Base-by-base conservation (phyloP, 1,140 invertebrate genomes). In the Drosophila oshimai region DNA sequence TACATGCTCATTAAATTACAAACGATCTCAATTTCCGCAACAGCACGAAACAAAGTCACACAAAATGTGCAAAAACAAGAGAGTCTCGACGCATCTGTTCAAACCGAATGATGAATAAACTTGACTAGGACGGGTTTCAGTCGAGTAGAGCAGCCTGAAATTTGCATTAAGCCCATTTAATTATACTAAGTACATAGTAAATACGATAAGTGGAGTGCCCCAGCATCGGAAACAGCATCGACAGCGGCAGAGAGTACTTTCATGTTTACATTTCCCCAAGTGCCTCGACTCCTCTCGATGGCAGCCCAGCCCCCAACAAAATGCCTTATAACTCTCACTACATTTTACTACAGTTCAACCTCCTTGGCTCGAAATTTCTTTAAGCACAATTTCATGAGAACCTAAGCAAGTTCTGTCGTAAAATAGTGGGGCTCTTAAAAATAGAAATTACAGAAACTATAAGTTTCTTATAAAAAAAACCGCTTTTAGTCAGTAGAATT, bases 151-250 rank as follows among this genome's bases (percentile, higher is more conserved):
- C 26, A 29, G 34, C 17, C 20, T 60, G 22, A 46, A 55, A 86
- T 86, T 80, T 86, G 81, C 81, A 87, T 87, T 87, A 80, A 75
- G 74, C 58, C 81, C 73, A 87, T 86, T 86, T 87, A 86, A 86
- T 86, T 86, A 86, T 87, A 86, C 81, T 86, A 87, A 86, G 81
- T 87, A 86, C 81, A 88, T 67, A 81, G 81, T 87, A 86, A 86
- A 86, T 87, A 87, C 73, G 51, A 75, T 65, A 64, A 65, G 62
- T 65, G 45, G 42, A 41, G 62, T 65, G 46, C 44, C 62, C 33
- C 60, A 49, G 42, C 33, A 36, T 36, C 58, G 24, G 29, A 24
- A 37, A 50, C 26, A 41, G 50, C 50, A 68, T 24, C 24, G 31
- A 1, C 54, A 34, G 37, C 55, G 46, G 50, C 41, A 10, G 39